Base-by-base conservation (phyloP, 2,888 invertebrate species). In the Lasioglossum calceatum region DNA sequence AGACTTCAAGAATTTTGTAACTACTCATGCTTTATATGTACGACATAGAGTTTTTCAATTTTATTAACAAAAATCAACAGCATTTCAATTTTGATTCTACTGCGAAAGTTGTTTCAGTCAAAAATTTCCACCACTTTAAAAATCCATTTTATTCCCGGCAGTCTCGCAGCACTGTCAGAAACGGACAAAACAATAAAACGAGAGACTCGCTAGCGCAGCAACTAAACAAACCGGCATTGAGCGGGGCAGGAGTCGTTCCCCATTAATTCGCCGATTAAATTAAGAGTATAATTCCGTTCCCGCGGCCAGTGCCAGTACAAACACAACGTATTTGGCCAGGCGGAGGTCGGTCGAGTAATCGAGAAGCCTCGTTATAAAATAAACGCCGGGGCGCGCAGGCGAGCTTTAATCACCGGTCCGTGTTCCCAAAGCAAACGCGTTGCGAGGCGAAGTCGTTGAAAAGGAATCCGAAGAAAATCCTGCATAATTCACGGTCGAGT, bases 401-500 rank as follows among this genome's bases (percentile, higher is more conserved):
- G n/a, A 23, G 71, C 72, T 85, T 87, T 87, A 81, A 87, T 87
- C 87, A 64, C 32, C 76, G 61, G 50, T 36, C 81, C 78, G 73
- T 83, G 76, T 86, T 79, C 76, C 78, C 81, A 77, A 87, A 81
- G 87, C 81, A 54, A 79, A 79, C 50, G 42, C 47, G 36, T 50
- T 50, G 50, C 74, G 47, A 19, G 47, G 39, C 67, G 74, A 54
- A 39, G 77, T 75, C 77, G 70, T 77, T 74, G 44, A 78, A 79
- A 83, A 83, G 80, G 72, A 88, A 90, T 82, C 86, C 82, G 82
- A 85, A 90, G 88, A 84, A 87, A 90, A 90, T 85, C 86, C 72
- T 87, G 90, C 90, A 87, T 90, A 88, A 90, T 90, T 90, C 81
- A 86, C 85, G 81, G 83, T 74, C 81, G 89, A 89, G 67, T 58